phyloP scores from a whole-genome alignment of 2,797 vertebrate genomes.

The Spea hammondii region DNA sequence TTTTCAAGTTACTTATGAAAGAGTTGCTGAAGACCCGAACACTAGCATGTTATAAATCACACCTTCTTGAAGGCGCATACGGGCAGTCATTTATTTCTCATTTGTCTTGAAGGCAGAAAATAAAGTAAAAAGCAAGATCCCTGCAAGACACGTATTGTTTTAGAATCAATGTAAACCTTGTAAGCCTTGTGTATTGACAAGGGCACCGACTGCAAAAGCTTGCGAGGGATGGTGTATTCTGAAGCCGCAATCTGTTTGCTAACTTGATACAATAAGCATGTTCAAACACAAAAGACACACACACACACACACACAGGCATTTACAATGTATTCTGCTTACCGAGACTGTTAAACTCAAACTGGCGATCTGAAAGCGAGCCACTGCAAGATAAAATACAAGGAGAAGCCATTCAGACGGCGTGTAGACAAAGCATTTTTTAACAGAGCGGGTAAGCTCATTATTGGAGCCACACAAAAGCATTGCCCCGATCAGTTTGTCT shows the following conservation, averaged over 20 bases:
- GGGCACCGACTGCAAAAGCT: too few relatives aligned
- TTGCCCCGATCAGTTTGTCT: not conserved
- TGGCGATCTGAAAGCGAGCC: constrained; percentile 80
- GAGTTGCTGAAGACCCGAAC: not conserved
- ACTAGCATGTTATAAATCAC: not conserved
- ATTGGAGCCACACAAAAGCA: constrained; percentile 24
- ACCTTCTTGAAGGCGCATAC: not conserved
- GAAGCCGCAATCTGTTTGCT: not conserved
- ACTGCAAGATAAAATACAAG: constrained; percentile 67
- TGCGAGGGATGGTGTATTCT: too few relatives aligned
- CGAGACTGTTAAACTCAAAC: constrained; percentile 76
- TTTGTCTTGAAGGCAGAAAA: not conserved
- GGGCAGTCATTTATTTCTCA: not conserved
- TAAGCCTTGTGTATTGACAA: too few relatives aligned
- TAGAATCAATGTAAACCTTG: not conserved
- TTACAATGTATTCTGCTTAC: constrained; percentile 67
- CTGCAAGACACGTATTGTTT: not conserved
- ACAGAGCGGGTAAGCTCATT: constrained; percentile 33
- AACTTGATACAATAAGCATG: constrained; percentile 2
- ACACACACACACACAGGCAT: constrained; percentile 9
- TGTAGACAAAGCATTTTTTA: constrained; percentile 28
- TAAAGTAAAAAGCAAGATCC: not conserved
- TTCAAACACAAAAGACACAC: not conserved
- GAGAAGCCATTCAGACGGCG: constrained; percentile 22
- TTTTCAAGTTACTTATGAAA: not conserved